Base-by-base conservation (phyloP, 92 coral and sea anemone genomes). In the Palythoa grandis region DNA sequence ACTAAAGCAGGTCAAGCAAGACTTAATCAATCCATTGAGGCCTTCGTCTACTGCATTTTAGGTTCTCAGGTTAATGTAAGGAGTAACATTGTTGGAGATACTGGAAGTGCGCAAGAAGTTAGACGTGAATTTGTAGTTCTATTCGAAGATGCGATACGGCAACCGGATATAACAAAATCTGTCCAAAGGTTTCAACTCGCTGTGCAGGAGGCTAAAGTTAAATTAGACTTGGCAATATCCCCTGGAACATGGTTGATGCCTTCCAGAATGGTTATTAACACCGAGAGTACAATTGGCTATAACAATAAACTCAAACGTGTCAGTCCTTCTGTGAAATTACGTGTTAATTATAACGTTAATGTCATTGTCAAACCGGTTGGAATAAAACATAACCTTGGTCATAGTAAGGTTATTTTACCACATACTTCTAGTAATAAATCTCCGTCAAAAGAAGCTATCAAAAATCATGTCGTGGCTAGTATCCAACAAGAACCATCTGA, bases 141-240 rank as follows among this genome's bases (percentile, higher is more conserved):
- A 20, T 60, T 88, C 29, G 91, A 88, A 76, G 71, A 43, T 52
- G 83, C 83, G 1, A 67, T 83, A 2, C 37, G 66, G 9, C 82
- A 88, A 52, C 37, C 47, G n/a, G 91, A 83, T 69, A 82, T 88
- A 3, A 29, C 84, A 14, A 70, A 76, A 38, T 72, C 83, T 40
- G 76, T 88, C 10, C 90, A 88, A 48, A 16, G 91, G 56, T 88
- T 73, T 58, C 91, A 88, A 67, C 24, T 88, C 4, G 87, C 91
- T 38, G 72, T 88, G 7, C 87, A 82, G 70, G 77, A 74, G 10
- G 83, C 84, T 0, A 88, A 83, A 72, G 87, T 83, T 1, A 75
- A 53, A 24, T 84, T 83, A 7, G 86, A 83, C 48, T 60, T 88
- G 3, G 91, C 91, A 4, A 38, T 88, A 7, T 50, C 82, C 0